phyloP scores from a whole-genome alignment of 2,113 vertebrate genomes.

The Hyla sarda region DNA sequence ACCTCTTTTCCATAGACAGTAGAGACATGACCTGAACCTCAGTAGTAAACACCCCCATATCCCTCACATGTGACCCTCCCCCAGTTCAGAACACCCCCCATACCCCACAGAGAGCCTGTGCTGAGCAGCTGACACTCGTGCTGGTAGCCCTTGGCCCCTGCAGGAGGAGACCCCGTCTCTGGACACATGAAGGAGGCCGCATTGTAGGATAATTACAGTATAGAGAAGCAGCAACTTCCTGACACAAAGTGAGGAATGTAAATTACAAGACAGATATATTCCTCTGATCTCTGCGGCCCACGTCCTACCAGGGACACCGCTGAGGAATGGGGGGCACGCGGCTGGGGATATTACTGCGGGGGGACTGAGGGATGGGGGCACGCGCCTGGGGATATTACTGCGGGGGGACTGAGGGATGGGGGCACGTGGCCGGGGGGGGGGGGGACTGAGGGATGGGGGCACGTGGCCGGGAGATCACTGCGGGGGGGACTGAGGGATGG shows the following conservation, averaged over 20 bases:
- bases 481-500: too few relatives aligned
- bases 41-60: too few relatives aligned
- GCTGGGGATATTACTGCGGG: too few relatives aligned
- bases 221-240: slow-evolving; percentile 59
- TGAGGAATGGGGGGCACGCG: background rate
- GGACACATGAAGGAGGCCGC: background rate
- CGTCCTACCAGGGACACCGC: background rate
- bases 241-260: slow-evolving; percentile 67
- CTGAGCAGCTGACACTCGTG: background rate
- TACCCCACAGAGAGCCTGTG: too few relatives aligned
- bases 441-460: too few relatives aligned
- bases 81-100: too few relatives aligned
- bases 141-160: background rate
- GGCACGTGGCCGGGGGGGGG: too few relatives aligned
- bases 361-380: too few relatives aligned
- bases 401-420: too few relatives aligned
- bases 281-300: slow-evolving; percentile 59
- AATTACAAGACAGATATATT: slow-evolving; percentile 63
- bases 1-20: background rate
- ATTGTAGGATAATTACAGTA: background rate
- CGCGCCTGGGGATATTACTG: too few relatives aligned
- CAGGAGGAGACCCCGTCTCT: background rate
- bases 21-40: background rate
- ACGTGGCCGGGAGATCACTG: too few relatives aligned
- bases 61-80: too few relatives aligned